These are phyloP conservation scores for Istiophorus platypterus DNA, from an alignment of 2,113 vertebrate species.

Conservation along the genomic window DNA sequence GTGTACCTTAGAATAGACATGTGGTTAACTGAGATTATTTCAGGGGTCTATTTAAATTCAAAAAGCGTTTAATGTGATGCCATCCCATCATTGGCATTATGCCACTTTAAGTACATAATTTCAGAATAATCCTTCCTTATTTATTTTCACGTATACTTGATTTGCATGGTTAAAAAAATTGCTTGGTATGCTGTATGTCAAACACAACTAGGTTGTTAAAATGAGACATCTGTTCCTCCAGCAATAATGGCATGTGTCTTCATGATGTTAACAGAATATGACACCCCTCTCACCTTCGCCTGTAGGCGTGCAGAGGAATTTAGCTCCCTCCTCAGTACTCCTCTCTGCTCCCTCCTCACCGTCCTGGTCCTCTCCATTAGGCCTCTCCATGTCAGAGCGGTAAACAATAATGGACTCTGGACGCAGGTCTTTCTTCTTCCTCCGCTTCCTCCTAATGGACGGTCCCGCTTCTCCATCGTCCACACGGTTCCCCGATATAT, in stretches of 20 bases:
- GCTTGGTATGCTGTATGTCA: no score
- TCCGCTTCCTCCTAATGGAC: slow-evolving; percentile 88
- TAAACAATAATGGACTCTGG: slow-evolving; percentile 97
- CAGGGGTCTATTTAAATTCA: no score
- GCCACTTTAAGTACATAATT: background rate
- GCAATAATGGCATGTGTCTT: background rate
- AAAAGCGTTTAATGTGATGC: background rate
- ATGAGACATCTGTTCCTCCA: background rate
- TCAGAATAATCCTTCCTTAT: background rate
- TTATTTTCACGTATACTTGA: background rate
- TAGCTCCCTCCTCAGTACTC: slow-evolving; percentile 89
- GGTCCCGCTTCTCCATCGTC: slow-evolving; percentile 88
- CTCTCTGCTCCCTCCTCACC: slow-evolving; percentile 89
- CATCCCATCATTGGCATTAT: background rate
- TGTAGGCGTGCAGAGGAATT: slow-evolving; percentile 90
- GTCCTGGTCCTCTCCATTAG: slow-evolving; percentile 85
- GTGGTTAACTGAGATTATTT: no score
- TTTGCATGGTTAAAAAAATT: background rate
- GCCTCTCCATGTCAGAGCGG: slow-evolving; percentile 89
- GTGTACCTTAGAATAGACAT: background rate
- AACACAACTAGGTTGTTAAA: background rate
- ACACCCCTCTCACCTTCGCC: slow-evolving; percentile 86
- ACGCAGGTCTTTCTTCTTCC: slow-evolving; percentile 90
- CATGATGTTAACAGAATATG: slow-evolving; percentile 1
- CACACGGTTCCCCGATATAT: slow-evolving; percentile 76